These are phyloP conservation scores for Ceratina calcarata DNA, from an alignment of 1,140 invertebrate species.

Conservation along the genomic window DNA sequence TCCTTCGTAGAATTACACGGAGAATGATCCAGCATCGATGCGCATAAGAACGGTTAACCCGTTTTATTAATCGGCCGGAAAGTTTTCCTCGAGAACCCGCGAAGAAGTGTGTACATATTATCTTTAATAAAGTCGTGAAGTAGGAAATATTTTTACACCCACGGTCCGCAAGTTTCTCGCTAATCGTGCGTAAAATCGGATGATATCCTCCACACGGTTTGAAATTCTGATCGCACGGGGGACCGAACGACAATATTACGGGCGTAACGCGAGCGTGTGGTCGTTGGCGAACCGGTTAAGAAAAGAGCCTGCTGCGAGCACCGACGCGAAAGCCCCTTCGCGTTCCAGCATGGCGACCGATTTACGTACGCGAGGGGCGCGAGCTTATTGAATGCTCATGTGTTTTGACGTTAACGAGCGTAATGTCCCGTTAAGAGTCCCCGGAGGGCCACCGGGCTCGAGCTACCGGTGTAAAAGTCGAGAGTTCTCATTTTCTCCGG, in stretches of 20 bases:
- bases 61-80: no score
- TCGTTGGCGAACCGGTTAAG: slow-evolving; percentile 31
- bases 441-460: slow-evolving; percentile 11
- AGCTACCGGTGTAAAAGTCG: slow-evolving; percentile 13
- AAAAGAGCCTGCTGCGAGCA: slow-evolving; percentile 30
- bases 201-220: background rate
- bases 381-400: slow-evolving; percentile 71
- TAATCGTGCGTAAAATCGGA: background rate
- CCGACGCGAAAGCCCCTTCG: background rate
- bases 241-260: slow-evolving; percentile 10
- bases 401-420: slow-evolving; percentile 72
- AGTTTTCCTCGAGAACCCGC: background rate
- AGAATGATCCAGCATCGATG: no score
- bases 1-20: background rate
- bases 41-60: background rate
- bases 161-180: background rate
- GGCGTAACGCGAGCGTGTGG: slow-evolving; percentile 8
- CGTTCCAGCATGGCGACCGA: slow-evolving; percentile 54
- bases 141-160: background rate
- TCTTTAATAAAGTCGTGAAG: background rate
- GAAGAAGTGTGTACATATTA: background rate
- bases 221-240: background rate
- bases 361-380: slow-evolving; percentile 65
- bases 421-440: slow-evolving; percentile 53
- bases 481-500: slow-evolving; percentile 10